These are phyloP conservation scores for Carcina quercana DNA, from an alignment of 2,888 invertebrate species.

Conservation along the genomic window DNA sequence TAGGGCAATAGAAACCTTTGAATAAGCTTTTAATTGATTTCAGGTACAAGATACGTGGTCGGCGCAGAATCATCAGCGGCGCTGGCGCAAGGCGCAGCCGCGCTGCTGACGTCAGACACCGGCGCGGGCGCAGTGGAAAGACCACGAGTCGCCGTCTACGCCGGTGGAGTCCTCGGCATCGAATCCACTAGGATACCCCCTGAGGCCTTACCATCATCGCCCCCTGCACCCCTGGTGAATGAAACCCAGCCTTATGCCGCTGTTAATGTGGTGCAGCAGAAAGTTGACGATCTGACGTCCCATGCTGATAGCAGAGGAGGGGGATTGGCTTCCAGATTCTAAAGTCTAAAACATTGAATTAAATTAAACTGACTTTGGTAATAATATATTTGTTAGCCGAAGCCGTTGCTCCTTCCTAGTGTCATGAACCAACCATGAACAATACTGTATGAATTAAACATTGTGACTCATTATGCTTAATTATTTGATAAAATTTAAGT, in stretches of 20 bases:
- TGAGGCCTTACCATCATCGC: slow-evolving; percentile 20
- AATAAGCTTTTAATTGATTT: not conserved
- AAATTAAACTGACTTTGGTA: no score
- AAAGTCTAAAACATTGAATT: no score
- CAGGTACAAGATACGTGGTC: slow-evolving; percentile 53
- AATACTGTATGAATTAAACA: no score
- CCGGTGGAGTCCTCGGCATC: slow-evolving; percentile 22
- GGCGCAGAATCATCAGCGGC: slow-evolving; percentile 46
- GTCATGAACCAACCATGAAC: no score
- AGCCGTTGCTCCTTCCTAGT: no score
- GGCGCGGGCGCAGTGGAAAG: slow-evolving; percentile 26
- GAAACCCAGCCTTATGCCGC: slow-evolving; percentile 67
- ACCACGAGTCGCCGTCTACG: slow-evolving; percentile 24
- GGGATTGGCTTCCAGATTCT: slow-evolving; percentile 79
- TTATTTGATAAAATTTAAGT: no score
- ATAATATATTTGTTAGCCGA: no score
- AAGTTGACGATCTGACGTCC: slow-evolving; percentile 76
- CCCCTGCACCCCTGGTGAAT: slow-evolving; percentile 21
- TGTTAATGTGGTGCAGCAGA: slow-evolving; percentile 80
- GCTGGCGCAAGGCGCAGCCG: slow-evolving; percentile 18
- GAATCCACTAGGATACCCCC: slow-evolving; percentile 15
- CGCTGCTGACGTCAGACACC: slow-evolving; percentile 10
- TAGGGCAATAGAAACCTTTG: no score
- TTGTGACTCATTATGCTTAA: no score
- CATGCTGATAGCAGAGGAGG: slow-evolving; percentile 84